Percentiles rank a stretch among this genome's conserved stretches.
phyloP scores from a whole-genome alignment of 2,888 invertebrate species.

The Marasmarcha lunaedactyla region DNA sequence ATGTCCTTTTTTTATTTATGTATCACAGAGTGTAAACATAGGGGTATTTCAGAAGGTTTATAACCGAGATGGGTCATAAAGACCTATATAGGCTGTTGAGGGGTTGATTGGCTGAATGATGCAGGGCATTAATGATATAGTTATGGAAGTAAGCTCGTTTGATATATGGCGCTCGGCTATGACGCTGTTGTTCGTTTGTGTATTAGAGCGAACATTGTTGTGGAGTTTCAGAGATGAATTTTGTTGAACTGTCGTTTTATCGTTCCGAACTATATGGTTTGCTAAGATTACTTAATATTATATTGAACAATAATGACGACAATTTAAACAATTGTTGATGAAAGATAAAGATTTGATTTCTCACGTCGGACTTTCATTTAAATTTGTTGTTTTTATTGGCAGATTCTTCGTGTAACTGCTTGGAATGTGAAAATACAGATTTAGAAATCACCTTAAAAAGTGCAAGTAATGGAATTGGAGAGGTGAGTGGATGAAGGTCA shows the following conservation, averaged over 20 bases:
- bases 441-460: too few relatives aligned
- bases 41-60: not conserved
- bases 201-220: not conserved
- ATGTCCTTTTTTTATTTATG: constrained; percentile 1
- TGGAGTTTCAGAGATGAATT: not conserved
- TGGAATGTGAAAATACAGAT: too few relatives aligned
- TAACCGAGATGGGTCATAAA: not conserved
- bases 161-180: too few relatives aligned
- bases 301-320: too few relatives aligned
- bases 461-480: too few relatives aligned
- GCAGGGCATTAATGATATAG: not conserved
- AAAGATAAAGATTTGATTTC: too few relatives aligned
- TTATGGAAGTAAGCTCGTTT: not conserved
- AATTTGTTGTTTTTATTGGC: too few relatives aligned
- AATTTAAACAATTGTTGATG: too few relatives aligned
- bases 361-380: too few relatives aligned
- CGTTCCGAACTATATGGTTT: not conserved
- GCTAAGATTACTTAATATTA: not conserved
- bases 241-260: too few relatives aligned
- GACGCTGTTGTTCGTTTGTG: not conserved
- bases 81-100: not conserved
- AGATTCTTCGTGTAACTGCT: too few relatives aligned
- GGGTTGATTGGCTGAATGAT: not conserved
- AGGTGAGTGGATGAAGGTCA: too few relatives aligned
- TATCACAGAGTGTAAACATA: not conserved